These are phyloP conservation scores for Craterocephalus amniculus DNA, from an alignment of 2,797 vertebrate genomes.

Conservation along the genomic window DNA sequence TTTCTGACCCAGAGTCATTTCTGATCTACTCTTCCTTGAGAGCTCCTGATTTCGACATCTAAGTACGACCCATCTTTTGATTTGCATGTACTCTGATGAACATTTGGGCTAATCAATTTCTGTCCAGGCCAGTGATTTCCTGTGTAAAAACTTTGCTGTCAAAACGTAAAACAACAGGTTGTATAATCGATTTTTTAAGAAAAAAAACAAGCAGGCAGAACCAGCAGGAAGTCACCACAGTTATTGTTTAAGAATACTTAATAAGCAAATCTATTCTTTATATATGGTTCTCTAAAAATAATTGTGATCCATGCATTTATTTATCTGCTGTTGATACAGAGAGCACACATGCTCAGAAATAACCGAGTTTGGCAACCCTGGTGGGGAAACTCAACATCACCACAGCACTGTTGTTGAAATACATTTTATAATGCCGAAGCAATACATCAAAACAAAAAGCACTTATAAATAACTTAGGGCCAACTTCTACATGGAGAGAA, in stretches of 20 bases:
- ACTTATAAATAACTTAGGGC: constrained; percentile 1
- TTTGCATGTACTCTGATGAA: constrained; percentile 60
- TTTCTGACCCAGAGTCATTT: constrained; percentile 59
- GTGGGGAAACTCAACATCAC: constrained; percentile 28
- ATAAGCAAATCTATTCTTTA: constrained; percentile 22
- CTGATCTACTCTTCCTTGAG: constrained; percentile 45
- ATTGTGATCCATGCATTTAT: not conserved
- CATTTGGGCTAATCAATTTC: constrained; percentile 73
- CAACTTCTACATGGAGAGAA: constrained; percentile 22
- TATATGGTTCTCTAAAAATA: constrained; percentile 34
- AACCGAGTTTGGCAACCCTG: constrained; percentile 11
- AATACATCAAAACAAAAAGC: constrained; percentile 9
- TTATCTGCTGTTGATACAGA: not conserved
- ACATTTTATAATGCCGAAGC: constrained; percentile 16
- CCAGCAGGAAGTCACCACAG: not conserved
- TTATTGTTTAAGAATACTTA: too few relatives aligned
- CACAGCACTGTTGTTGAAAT: constrained; percentile 3
- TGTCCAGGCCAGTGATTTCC: constrained; percentile 63
- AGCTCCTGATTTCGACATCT: constrained; percentile 45
- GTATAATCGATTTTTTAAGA: constrained; percentile 30
- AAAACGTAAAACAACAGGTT: constrained; percentile 51
- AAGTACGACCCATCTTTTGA: constrained; percentile 59
- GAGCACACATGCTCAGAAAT: not conserved
- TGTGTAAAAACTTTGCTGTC: constrained; percentile 55
- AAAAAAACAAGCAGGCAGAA: constrained; percentile 2